Evolutionary conservation across 2,888 invertebrate species (phyloP), one percentile per base, ranked within the genome.

Genomic region (Fragum fragum): DNA sequence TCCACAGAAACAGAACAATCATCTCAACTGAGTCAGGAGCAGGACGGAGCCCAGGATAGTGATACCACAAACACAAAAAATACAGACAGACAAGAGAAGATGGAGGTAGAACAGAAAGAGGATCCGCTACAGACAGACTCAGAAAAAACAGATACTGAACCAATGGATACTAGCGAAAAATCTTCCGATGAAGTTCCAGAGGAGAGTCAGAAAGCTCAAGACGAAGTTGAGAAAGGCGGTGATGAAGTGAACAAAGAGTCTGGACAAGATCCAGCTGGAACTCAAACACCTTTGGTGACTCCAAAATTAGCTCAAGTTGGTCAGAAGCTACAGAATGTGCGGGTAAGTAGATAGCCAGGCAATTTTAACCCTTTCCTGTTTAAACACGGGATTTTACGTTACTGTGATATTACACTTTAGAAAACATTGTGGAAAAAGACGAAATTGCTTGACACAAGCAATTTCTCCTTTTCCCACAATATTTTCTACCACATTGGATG

Each of bases 221-320:
- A 63, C 36, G 42, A 77, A 28, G 53, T 36, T 42, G 73, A 70
- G 82, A 77, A 21, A 63, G 55, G 59, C 53, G 42, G 73, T 6
- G 81, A 84, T 11, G 83, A 76, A 75, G 87, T 81, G 36, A 86
- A 83, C 21, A 83, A 88, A 63, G 81, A 81, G 47, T 71, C 79
- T 16, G 28, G 55, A 36, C 71, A 59, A 26, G 36, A 39, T 29
- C 29, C 5, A 18, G 23, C 42, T 21, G 42, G 23, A 23, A 42
- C 66, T 7, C 66, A 42, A 42, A 66, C 21, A 42, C 14, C 42
- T 1, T 21, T 42, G 1, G 42, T 26, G 9, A 3, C 18, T 1
- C 26, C 66, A 11, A 66, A 66, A 36, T 26, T n/a, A 23, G 66
- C 42, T 2, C 9, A 36, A 2, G n/a, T n/a, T n/a, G 16, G 36